phyloP scores from a whole-genome alignment of 1,140 invertebrate genomes.

The Lysiphlebus fabarum region DNA sequence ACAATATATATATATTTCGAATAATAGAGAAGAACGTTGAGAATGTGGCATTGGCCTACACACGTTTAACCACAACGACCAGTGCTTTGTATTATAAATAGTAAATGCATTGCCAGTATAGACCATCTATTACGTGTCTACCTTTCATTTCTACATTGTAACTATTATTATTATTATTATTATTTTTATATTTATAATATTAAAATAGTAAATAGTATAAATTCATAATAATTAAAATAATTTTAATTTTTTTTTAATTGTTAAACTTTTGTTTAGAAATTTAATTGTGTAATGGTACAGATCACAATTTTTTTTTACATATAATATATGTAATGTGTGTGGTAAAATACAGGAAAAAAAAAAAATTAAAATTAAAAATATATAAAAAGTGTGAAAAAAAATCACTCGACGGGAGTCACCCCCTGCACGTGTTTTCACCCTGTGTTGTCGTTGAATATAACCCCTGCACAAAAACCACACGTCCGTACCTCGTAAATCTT shows the following conservation, averaged over 20 bases:
- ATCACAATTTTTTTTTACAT: no score
- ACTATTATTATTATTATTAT: no score
- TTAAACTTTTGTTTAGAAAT: no score
- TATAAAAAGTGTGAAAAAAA: slow-evolving; percentile 2
- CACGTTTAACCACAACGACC: slow-evolving; percentile 23
- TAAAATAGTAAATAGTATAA: no score
- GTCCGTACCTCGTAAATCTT: slow-evolving; percentile 16
- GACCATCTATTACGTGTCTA: no score
- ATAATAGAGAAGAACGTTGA: neutral
- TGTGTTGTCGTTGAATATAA: neutral
- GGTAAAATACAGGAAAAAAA: neutral
- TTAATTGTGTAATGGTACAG: no score
- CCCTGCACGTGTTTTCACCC: slow-evolving; percentile 4
- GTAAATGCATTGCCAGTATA: neutral
- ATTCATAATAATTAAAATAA: no score
- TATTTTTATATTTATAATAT: no score
- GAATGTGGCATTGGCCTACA: neutral
- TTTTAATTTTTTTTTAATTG: no score
- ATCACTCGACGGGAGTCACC: neutral
- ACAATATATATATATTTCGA: no score
- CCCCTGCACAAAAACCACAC: slow-evolving; percentile 4
- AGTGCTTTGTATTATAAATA: slow-evolving; percentile 25
- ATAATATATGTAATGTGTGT: no score
- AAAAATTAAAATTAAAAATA: neutral
- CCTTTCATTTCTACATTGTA: no score